Evolutionary conservation across 1,140 invertebrate genomes (phyloP), one percentile per base, ranked within the genome.

Genomic region (Dendroctonus valens): DNA sequence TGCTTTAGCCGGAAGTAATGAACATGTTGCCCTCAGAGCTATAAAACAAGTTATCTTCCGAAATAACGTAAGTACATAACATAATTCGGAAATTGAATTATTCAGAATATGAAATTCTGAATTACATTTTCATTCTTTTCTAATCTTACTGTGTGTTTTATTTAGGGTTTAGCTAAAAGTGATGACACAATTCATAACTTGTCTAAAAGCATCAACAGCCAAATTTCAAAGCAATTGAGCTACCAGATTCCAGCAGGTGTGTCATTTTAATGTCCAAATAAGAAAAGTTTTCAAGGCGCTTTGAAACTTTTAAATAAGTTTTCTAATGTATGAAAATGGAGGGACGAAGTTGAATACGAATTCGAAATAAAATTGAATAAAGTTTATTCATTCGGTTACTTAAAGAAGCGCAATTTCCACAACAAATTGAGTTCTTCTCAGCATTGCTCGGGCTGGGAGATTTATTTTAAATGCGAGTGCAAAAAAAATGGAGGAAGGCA

Each of bases 301-400:
- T 58, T 42, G 7, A 58, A 58, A 58, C 11, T 58, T 58, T 37
- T 44, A 58, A 58, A 58, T 38, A 58, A 58, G 55, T 58, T 58
- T 58, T 39, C 14, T 58, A 58, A 58, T 58, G 46, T 58, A 58
- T 44, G 55, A 58, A 58, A 58, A 58, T 58, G 55, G 55, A 44
- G 15, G 55, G 41, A 58, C 55, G 53, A 46, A 58, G 55, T 58
- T 58, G 12, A 14, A 44, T 44, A 11, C 55, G 55, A 58, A 58
- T 58, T 58, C 41, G 55, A 58, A 42, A 42, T 58, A 58, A 58
- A 44, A 58, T 58, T 58, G 55, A 58, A 58, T 58, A 58, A 58
- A 58, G 41, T 58, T 58, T 58, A 58, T 58, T 44, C 55, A 58
- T 58, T 58, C 55, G 42, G 55, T 58, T 58, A 58, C 55, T 58